Percentiles rank a stretch among this genome's conserved stretches.
Conservation (phyloP, 2,797 vertebrate genomes). For the Balearica regulorum region DNA sequence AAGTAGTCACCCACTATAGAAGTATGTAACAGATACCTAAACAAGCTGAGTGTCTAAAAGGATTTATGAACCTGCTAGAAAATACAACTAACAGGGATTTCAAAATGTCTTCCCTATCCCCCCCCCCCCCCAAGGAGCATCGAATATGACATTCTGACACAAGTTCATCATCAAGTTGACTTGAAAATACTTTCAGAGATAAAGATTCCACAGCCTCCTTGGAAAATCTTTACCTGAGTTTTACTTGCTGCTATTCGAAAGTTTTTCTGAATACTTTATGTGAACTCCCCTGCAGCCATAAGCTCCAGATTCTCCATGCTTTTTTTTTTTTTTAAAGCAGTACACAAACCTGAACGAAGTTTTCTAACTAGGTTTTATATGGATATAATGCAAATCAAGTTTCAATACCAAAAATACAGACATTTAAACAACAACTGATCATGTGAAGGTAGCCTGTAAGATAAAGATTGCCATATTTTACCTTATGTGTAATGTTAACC, state of each 20-base stretch:
- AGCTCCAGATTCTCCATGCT: background rate
- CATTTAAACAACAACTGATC: background rate
- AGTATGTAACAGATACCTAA: background rate
- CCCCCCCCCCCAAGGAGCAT: background rate
- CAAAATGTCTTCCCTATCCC: background rate
- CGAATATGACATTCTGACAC: accelerated
- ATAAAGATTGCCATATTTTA: background rate
- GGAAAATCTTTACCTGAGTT: background rate
- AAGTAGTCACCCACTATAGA: accelerated
- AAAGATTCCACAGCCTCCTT: background rate
- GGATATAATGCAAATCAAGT: background rate
- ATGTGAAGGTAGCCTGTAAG: background rate
- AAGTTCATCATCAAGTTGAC: background rate
- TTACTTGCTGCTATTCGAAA: background rate
- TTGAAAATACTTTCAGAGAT: background rate
- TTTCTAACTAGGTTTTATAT: background rate
- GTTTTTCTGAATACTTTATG: background rate
- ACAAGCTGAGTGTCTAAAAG: background rate
- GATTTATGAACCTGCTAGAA: background rate
- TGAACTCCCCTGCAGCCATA: background rate
- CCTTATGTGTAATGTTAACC: slow-evolving; percentile 26
- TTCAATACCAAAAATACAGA: background rate
- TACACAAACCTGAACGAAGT: background rate
- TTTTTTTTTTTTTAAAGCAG: background rate
- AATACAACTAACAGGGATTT: background rate